Evolutionary conservation across 2,888 invertebrate species (phyloP).

Genomic region (Acanthococcus lagerstroemiae): DNA sequence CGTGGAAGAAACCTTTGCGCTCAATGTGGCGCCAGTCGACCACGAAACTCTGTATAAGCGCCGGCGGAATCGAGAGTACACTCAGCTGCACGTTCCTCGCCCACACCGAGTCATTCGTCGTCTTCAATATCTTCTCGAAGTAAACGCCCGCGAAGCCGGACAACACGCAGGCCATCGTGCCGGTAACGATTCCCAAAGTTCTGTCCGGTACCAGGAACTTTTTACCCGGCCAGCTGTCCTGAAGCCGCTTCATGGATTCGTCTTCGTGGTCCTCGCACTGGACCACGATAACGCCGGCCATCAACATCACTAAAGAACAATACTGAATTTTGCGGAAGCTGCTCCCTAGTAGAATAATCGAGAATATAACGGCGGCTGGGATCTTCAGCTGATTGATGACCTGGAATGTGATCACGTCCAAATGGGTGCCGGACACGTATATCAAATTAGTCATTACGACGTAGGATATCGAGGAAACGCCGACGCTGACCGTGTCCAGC

Average conservation of each 20-base stretch:
- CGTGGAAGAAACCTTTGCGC: slow-evolving; percentile 62
- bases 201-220: slow-evolving; percentile 54
- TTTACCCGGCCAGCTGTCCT: background rate
- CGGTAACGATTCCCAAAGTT: slow-evolving; percentile 68
- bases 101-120: slow-evolving; percentile 86
- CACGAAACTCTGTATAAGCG: slow-evolving; percentile 66
- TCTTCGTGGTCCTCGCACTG: slow-evolving; percentile 47
- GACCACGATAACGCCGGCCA: slow-evolving; percentile 70
- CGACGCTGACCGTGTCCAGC: slow-evolving; percentile 77
- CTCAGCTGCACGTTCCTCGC: slow-evolving; percentile 96
- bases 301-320: slow-evolving; percentile 70
- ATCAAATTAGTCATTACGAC: slow-evolving; percentile 94
- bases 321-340: slow-evolving; percentile 71
- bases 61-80: slow-evolving; percentile 82
- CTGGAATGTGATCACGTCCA: slow-evolving; percentile 98
- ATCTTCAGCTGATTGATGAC: slow-evolving; percentile 96
- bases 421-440: slow-evolving; percentile 90
- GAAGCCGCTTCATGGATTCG: slow-evolving; percentile 8
- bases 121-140: slow-evolving; percentile 96
- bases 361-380: slow-evolving; percentile 96
- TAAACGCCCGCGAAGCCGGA: slow-evolving; percentile 98
- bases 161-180: slow-evolving; percentile 74
- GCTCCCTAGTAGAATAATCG: slow-evolving; percentile 73
- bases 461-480: slow-evolving; percentile 90
- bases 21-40: slow-evolving; percentile 52